A percentile compares a stretch with the other conserved stretches of the same genome.
Evolutionary conservation across 1,140 invertebrate species (phyloP).

Genomic region (Eumaeus atala): DNA sequence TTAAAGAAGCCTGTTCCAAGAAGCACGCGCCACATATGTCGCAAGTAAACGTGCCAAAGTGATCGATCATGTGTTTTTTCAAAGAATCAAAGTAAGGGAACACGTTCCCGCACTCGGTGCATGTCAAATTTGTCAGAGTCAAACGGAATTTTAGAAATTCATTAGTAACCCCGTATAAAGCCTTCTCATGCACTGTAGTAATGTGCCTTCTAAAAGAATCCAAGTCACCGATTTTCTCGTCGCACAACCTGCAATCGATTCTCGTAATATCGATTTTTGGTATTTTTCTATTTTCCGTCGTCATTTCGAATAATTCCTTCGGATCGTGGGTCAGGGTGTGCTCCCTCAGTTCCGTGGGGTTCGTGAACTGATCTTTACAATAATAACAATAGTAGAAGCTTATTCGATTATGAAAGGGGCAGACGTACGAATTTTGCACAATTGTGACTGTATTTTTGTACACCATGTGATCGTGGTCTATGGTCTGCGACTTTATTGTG

Average conservation of each 20-base stretch:
- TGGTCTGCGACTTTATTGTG: slow-evolving; percentile 20
- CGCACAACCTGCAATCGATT: slow-evolving; percentile 55
- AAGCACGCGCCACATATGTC: slow-evolving; percentile 59
- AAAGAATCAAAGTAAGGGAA: slow-evolving; percentile 56
- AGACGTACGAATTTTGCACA: slow-evolving; percentile 50
- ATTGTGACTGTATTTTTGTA: slow-evolving; percentile 45
- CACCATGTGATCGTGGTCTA: slow-evolving; percentile 42
- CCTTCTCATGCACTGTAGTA: slow-evolving; percentile 32
- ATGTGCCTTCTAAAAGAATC: slow-evolving; percentile 46
- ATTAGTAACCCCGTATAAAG: slow-evolving; percentile 25
- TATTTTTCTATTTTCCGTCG: slow-evolving; percentile 53
- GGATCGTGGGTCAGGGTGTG: slow-evolving; percentile 53
- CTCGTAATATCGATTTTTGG: slow-evolving; percentile 61
- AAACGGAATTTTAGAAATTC: slow-evolving; percentile 35
- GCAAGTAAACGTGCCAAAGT: slow-evolving; percentile 58
- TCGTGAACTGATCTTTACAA: slow-evolving; percentile 54
- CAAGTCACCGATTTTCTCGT: slow-evolving; percentile 49
- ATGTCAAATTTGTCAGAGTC: slow-evolving; percentile 28
- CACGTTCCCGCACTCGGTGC: slow-evolving; percentile 31
- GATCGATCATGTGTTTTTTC: slow-evolving; percentile 59
- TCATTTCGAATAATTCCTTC: slow-evolving; percentile 40
- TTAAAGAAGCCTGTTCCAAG: slow-evolving; percentile 41
- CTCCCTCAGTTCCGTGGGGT: slow-evolving; percentile 49
- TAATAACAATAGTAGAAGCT: slow-evolving; percentile 61
- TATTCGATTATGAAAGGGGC: slow-evolving; percentile 52